Conservation (phyloP, 2,113 vertebrate genomes). For the Craseonycteris thonglongyai region DNA sequence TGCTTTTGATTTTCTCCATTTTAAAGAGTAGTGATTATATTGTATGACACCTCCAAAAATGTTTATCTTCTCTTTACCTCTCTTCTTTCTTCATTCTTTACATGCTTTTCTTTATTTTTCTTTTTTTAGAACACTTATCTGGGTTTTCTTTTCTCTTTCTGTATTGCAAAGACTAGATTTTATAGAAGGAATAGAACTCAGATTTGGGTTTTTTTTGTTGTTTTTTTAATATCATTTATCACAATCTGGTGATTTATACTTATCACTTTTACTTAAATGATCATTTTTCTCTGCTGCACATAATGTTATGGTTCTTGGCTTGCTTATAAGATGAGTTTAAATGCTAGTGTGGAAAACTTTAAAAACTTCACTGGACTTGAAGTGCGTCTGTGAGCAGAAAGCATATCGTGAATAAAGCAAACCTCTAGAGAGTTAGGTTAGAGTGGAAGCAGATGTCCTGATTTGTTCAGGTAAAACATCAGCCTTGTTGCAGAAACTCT, state of each 20-base stretch:
- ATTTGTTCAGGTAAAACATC: neutral
- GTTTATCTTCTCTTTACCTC: neutral
- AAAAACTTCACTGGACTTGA: neutral
- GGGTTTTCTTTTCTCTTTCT: neutral
- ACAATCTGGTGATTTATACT: neutral
- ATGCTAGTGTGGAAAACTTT: neutral
- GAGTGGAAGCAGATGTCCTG: neutral
- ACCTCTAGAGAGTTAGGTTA: neutral
- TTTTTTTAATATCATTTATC: neutral
- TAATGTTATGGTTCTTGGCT: neutral
- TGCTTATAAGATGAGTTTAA: slow-evolving; percentile 3
- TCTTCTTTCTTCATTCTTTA: neutral
- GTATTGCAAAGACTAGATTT: neutral
- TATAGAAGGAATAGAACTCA: neutral
- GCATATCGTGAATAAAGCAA: neutral
- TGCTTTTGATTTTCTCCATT: slow-evolving; percentile 27
- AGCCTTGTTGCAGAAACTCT: neutral
- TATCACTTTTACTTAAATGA: neutral
- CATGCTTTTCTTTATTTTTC: neutral
- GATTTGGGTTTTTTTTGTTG: neutral
- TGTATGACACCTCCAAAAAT: neutral
- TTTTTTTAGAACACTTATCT: neutral
- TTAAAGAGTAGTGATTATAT: neutral
- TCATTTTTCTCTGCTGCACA: neutral
- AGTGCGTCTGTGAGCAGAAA: neutral